phyloP scores from a whole-genome alignment of 2,888 invertebrate genomes.

The Isotomurus palustris region DNA sequence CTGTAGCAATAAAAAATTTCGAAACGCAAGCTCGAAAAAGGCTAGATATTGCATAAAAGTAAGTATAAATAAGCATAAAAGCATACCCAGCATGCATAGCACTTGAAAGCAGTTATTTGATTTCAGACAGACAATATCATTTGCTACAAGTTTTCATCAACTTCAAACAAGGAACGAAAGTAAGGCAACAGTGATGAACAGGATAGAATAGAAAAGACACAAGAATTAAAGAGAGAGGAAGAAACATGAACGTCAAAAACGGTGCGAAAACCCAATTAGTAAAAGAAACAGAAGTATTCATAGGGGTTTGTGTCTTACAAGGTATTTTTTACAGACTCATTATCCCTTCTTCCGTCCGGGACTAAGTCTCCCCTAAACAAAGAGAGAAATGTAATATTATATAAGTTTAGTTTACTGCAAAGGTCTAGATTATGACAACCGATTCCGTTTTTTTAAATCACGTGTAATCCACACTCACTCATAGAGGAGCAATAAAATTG shows the following conservation, averaged over 20 bases:
- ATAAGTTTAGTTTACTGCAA: no score
- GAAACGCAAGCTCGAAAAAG: not conserved
- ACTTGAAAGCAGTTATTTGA: no score
- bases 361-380: conserved; percentile 43
- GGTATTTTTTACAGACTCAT: conserved; percentile 36
- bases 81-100: not conserved
- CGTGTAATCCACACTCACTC: no score
- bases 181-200: not conserved
- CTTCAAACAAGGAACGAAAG: no score
- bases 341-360: conserved; percentile 43
- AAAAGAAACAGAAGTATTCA: not conserved
- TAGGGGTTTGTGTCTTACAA: conserved; percentile 25
- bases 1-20: conserved; percentile 1
- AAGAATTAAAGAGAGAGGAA: conserved; percentile 5
- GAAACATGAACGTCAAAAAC: not conserved
- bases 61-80: not conserved
- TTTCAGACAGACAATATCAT: no score
- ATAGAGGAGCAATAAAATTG: no score
- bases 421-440: no score
- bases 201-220: not conserved
- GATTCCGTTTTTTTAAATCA: no score
- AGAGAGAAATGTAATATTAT: no score
- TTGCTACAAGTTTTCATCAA: no score
- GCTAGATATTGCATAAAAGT: not conserved
- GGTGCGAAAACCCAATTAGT: not conserved